These are phyloP conservation scores for Pitangus sulphuratus DNA, from an alignment of 2,797 vertebrate species.

Conservation along the genomic window DNA sequence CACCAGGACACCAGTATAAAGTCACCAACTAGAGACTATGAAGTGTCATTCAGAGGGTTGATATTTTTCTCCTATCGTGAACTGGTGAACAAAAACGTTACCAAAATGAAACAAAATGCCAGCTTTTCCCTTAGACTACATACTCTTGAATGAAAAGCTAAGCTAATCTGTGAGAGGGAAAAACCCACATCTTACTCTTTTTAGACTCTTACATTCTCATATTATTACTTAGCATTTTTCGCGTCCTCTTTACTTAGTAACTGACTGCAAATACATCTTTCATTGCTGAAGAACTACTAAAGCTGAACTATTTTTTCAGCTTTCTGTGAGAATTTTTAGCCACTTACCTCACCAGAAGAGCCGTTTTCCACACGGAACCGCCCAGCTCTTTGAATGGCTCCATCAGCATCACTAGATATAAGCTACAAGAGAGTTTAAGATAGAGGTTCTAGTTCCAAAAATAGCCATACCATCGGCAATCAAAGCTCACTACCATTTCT, in stretches of 20 bases:
- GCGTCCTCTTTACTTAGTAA: not conserved
- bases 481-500: not conserved
- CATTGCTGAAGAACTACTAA: not conserved
- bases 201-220: not conserved
- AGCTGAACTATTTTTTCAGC: not conserved
- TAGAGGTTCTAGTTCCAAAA: not conserved
- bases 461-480: not conserved
- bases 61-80: not conserved
- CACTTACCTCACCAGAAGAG: constrained; percentile 90
- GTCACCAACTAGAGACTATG: not conserved
- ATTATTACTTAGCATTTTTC: not conserved
- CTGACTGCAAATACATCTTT: not conserved
- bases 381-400: constrained; percentile 98
- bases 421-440: constrained; percentile 78
- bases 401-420: constrained; percentile 98
- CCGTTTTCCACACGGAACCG: constrained; percentile 98
- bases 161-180: not conserved
- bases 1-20: not conserved
- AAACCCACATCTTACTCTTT: not conserved
- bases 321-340: not conserved
- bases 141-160: not conserved
- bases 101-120: not conserved
- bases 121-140: not conserved
- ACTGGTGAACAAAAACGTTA: not conserved
- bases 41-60: not conserved